Base-by-base conservation (phyloP, 2,888 invertebrate species). In the Brachycybe producta region DNA sequence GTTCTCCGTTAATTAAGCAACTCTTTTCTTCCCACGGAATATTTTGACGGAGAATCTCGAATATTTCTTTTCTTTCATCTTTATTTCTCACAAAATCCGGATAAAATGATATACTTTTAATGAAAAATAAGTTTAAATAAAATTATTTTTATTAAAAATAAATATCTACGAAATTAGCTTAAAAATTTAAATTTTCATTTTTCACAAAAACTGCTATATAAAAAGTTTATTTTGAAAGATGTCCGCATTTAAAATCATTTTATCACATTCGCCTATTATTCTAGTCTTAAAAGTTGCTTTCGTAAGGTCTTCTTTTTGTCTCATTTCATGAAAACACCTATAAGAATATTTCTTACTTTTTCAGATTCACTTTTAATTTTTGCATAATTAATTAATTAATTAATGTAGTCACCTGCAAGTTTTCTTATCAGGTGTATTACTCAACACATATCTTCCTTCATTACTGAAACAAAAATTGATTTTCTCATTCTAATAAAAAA, bases 31-130 rank as follows among this genome's bases (percentile, higher is more conserved):
- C 23, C 52, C 52, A 52, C 17, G 39, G 2, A 1, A 11, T 13
- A n/a, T 34, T 13, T 3, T 32, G 21, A 11, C 28, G 13, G 21
- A 52, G 32, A 7, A 26, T 36, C n/a, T n/a, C 15, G 17, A 50
- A 52, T 15, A 27, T 13, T 26, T 17, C 15, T 13, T 36, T 38
- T n/a, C 28, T 24, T 17, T 15, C 32, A 7, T 34, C 41, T 26
- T 11, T 21, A 39, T 51, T 28, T 21, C 13, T 23, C 1, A 52
- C 21, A 34, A 50, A 52, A n/a, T 23, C 19, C 5, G 52, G 52
- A 45, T 51, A 43, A 38, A 43, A 43, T 7, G 8, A 13, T 23
- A 52, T 32, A 28, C 52, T 52, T 24, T 35, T 44, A 13, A 34
- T 15, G 39, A 17, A 39, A 39, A 32, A 32, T 32, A 11, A 11